These are phyloP conservation scores for Tragelaphus strepsiceros DNA, from an alignment of 2,113 vertebrate genomes.

Conservation along the genomic window DNA sequence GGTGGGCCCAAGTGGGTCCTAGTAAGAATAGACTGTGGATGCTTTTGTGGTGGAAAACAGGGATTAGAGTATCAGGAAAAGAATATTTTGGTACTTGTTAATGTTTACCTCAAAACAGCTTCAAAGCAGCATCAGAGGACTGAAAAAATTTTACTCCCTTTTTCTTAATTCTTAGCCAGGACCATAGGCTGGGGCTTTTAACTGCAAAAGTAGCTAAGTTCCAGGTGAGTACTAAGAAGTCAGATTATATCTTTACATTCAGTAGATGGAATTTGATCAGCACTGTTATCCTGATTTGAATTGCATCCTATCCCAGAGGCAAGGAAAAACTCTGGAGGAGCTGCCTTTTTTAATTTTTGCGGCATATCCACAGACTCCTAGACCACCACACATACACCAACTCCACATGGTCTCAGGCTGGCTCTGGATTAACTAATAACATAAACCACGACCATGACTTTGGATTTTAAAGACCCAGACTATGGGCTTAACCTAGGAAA, in stretches of 20 bases:
- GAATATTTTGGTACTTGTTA: conserved; percentile 18
- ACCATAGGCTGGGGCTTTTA: neutral
- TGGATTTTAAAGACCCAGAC: conserved; percentile 21
- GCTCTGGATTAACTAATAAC: neutral
- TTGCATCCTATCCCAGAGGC: neutral
- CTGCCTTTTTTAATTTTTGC: neutral
- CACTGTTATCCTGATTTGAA: conserved; percentile 19
- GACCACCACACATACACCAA: neutral
- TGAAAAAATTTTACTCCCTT: neutral
- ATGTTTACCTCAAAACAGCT: neutral
- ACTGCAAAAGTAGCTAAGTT: conserved; percentile 26
- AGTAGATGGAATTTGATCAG: neutral
- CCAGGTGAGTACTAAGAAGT: neutral
- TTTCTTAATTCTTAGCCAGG: neutral
- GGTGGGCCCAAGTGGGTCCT: neutral
- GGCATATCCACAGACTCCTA: neutral
- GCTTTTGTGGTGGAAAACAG: neutral
- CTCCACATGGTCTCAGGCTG: neutral
- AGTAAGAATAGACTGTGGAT: neutral
- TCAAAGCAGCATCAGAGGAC: neutral
- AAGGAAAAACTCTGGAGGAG: neutral
- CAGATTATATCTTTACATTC: neutral
- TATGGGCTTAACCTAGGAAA: neutral
- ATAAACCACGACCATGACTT: neutral
- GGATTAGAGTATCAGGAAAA: conserved; percentile 13